Base-by-base conservation (phyloP, 2,888 invertebrate genomes). In the Cataglyphis cursor region DNA sequence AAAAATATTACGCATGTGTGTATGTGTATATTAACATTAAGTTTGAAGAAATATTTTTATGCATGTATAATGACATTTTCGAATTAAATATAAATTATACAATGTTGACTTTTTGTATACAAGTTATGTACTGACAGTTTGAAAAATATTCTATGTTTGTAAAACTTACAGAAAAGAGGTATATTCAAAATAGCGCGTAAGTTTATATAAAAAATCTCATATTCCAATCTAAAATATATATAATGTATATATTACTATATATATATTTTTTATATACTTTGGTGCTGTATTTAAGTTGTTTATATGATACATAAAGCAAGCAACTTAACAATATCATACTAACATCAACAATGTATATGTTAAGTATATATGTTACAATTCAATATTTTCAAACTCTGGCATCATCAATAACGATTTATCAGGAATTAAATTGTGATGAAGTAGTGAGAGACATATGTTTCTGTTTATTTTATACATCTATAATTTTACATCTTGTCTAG, bases 161-260 rank as follows among this genome's bases (percentile, higher is more conserved):
- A 81, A 64, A 78, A 68, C 76, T 86, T 87, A 87, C 75, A 89
- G 81, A 87, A 81, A 88, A 85, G 66, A 64, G 74, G 76, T 82
- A 72, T 90, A 90, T 88, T 88, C 81, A 85, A 89, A 84, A 88
- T 90, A 86, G 82, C 78, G 65, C 48, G 48, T 80, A 86, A 85
- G 62, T 31, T 83, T 38, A 38, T 82, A 82, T 88, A 89, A 80
- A 88, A 89, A 83, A 86, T 65, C 24, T 66, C 51, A 48, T 35
- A 18, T 70, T 54, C 41, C 61, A 38, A 85, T 87, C 83, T 86
- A 74, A 35, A 38, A 35, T 65, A 35, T 74, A 57, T 64, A 70
- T 41, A 57, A 31, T 59, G 2, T 66, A 28, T 66, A 31, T 57
- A 68, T 21, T 51, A 41, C 21, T 65, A 35, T 51, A 65, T 66